These are phyloP conservation scores for Nemoura dubitans DNA, from an alignment of 2,888 invertebrate species.

Conservation along the genomic window DNA sequence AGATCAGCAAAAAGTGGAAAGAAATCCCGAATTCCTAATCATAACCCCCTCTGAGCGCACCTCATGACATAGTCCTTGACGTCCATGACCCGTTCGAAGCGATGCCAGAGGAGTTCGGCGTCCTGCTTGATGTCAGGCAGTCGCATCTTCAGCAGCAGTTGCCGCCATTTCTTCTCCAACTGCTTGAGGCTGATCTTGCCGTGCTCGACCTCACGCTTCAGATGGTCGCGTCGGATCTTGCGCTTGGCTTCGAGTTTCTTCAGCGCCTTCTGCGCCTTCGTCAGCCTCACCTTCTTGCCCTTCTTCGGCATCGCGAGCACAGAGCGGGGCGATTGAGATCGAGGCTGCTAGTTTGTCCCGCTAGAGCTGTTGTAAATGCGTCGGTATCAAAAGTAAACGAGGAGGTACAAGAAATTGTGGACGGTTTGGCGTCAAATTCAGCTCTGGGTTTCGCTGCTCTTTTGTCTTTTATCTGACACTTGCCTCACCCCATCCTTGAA, in stretches of 20 bases:
- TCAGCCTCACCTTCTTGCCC: not conserved
- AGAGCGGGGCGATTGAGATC: too few species aligned
- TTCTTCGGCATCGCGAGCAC: slow-evolving; percentile 14
- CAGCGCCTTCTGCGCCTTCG: slow-evolving; percentile 20
- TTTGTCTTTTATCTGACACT: not conserved
- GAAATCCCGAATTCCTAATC: too few species aligned
- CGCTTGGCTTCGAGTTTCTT: slow-evolving; percentile 27
- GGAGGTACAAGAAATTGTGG: too few species aligned
- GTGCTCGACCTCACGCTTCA: slow-evolving; percentile 59
- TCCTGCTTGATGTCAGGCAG: slow-evolving; percentile 60
- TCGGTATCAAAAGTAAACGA: not conserved
- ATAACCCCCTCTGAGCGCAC: not conserved
- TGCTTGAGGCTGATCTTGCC: slow-evolving; percentile 57
- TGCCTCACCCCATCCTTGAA: not conserved
- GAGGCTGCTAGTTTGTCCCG: not conserved
- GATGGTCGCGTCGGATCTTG: slow-evolving; percentile 51
- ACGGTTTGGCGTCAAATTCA: too few species aligned
- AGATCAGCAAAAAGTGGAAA: too few species aligned
- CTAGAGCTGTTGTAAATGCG: not conserved
- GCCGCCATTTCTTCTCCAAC: slow-evolving; percentile 59
- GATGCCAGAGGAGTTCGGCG: slow-evolving; percentile 53
- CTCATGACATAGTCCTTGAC: slow-evolving; percentile 41
- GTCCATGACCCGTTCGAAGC: slow-evolving; percentile 39
- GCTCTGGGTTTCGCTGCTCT: not conserved
- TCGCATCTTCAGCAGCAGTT: slow-evolving; percentile 59